phyloP scores from a whole-genome alignment of 2,113 vertebrate species.

The Microcebus lehilahytsara region DNA sequence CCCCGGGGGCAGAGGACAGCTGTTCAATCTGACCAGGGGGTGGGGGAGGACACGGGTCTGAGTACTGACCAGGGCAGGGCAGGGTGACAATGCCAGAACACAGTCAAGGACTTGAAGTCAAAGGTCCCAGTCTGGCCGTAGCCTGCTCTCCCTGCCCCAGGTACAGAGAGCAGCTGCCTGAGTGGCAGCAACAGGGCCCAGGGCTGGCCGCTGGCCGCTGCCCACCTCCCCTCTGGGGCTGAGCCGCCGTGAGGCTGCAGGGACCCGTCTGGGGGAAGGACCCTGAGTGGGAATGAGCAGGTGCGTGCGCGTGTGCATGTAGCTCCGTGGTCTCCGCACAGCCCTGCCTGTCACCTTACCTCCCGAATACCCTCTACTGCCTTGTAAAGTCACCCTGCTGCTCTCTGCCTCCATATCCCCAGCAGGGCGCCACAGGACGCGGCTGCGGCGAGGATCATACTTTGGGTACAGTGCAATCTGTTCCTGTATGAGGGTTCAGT shows the following conservation, averaged over 20 bases:
- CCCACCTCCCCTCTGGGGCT: not conserved
- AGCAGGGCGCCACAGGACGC: not conserved
- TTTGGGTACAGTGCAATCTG: not conserved
- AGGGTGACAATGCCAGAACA: not conserved
- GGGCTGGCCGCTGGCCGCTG: not conserved
- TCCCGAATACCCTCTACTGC: not conserved
- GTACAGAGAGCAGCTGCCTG: not conserved
- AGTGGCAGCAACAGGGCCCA: not conserved
- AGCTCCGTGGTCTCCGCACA: not conserved
- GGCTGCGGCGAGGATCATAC: not conserved
- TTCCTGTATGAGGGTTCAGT: not conserved
- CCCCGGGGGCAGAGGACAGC: not conserved
- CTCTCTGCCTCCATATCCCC: not conserved
- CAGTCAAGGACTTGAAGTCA: not conserved
- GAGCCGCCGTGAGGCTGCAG: not conserved
- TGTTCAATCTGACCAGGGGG: not conserved
- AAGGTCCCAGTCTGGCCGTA: not conserved
- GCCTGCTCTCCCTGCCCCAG: not conserved
- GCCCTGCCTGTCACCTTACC: not conserved
- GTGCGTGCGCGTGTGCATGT: not conserved
- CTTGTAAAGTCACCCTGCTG: not conserved
- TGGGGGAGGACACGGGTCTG: not conserved
- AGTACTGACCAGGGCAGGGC: no score
- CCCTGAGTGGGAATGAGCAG: not conserved
- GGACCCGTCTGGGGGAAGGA: not conserved